Evolutionary conservation across 2,888 invertebrate species (phyloP).

Genomic region (Formica aserva): DNA sequence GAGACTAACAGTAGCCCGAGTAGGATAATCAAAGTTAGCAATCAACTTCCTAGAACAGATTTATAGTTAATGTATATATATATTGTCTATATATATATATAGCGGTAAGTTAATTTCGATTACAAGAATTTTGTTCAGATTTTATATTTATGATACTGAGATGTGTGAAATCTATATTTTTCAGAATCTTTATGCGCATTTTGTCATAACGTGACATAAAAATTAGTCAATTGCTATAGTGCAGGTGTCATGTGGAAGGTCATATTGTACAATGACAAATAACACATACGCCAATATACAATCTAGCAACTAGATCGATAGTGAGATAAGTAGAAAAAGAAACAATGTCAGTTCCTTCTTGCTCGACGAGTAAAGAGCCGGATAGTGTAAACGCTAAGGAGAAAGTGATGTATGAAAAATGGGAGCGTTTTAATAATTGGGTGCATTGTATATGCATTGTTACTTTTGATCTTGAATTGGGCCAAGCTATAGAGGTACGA

Average conservation of each 20-base stretch:
- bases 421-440: slow-evolving; percentile 96
- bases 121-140: neutral
- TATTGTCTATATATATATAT: neutral
- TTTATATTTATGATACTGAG: neutral
- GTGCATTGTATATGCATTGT: slow-evolving; percentile 99
- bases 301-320: slow-evolving; percentile 37
- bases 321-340: slow-evolving; percentile 48
- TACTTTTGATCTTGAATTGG: slow-evolving; percentile 99
- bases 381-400: slow-evolving; percentile 52
- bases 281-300: slow-evolving; percentile 45
- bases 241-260: slow-evolving; percentile 28
- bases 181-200: slow-evolving; percentile 50
- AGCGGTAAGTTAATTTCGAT: slow-evolving; percentile 9
- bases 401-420: slow-evolving; percentile 81
- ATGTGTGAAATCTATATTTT: neutral
- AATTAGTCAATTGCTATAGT: slow-evolving; percentile 46
- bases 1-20: slow-evolving; percentile 40
- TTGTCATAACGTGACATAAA: slow-evolving; percentile 53
- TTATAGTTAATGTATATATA: slow-evolving; percentile 43
- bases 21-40: slow-evolving; percentile 43
- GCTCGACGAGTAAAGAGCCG: slow-evolving; percentile 67
- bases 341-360: slow-evolving; percentile 76
- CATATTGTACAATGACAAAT: slow-evolving; percentile 34
- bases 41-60: slow-evolving; percentile 40
- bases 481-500: slow-evolving; percentile 97